Evolutionary conservation across 1,140 invertebrate species (phyloP).

Genomic region (Pseudomyrmex dendroicus): DNA sequence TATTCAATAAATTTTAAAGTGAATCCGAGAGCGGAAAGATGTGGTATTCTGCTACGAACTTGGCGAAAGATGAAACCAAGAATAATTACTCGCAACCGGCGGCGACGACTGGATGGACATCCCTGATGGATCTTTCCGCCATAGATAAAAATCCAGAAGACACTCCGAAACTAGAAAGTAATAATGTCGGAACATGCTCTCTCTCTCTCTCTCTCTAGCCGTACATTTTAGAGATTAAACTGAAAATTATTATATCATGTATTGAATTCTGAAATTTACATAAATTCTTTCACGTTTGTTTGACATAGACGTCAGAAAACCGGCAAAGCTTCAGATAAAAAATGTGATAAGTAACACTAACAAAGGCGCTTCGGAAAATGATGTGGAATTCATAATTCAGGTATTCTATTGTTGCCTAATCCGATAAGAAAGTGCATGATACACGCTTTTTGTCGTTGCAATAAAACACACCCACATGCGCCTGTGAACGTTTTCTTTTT

Average conservation of each 20-base stretch:
- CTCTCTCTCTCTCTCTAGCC: too few relatives aligned
- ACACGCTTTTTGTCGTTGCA: conserved; percentile 33
- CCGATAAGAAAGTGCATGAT: conserved; percentile 25
- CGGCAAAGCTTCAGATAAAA: conserved; percentile 81
- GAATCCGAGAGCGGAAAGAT: conserved; percentile 77
- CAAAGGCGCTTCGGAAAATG: conserved; percentile 75
- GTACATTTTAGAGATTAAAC: conserved; percentile 45
- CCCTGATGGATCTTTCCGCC: conserved; percentile 66
- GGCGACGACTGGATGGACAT: conserved; percentile 63
- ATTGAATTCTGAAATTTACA: conserved; percentile 27
- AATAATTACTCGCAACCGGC: conserved; percentile 2
- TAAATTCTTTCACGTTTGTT: background rate
- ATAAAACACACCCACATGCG: conserved; percentile 16
- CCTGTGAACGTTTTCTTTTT: conserved; percentile 22
- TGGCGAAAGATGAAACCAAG: conserved; percentile 81
- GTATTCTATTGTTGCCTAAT: conserved; percentile 62
- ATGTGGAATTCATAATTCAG: conserved; percentile 84
- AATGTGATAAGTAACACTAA: conserved; percentile 82
- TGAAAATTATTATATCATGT: background rate
- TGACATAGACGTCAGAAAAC: conserved; percentile 61
- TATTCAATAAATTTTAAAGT: conserved; percentile 39
- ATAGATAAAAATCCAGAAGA: conserved; percentile 66
- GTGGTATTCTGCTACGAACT: conserved; percentile 86
- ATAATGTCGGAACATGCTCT: conserved; percentile 30
- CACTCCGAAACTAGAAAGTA: conserved; percentile 54